Conservation (phyloP, 2,113 vertebrate genomes). For the Microcebus lehilahytsara region DNA sequence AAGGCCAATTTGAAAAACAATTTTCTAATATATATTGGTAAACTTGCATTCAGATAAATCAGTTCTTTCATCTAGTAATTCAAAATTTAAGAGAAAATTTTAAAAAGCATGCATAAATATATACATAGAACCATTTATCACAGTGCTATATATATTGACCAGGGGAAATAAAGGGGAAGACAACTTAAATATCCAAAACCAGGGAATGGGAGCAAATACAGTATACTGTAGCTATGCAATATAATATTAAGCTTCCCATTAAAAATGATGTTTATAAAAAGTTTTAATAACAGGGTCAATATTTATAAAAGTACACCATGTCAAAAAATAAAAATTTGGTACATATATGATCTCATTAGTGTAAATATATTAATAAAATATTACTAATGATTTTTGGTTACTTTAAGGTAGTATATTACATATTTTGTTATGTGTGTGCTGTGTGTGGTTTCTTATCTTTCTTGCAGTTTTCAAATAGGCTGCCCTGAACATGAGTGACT, state of each 20-base stretch:
- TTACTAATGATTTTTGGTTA: not conserved
- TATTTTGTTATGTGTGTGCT: not conserved
- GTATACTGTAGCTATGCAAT: not conserved
- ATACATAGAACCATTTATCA: not conserved
- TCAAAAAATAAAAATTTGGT: too few relatives aligned
- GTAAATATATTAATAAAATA: too few relatives aligned
- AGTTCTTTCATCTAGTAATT: not conserved
- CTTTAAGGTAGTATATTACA: not conserved
- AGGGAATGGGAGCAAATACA: not conserved
- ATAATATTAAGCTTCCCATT: not conserved
- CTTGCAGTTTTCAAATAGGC: not conserved
- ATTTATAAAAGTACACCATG: not conserved
- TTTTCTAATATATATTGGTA: not conserved
- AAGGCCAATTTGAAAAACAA: not conserved
- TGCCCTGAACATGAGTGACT: not conserved
- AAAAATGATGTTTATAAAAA: not conserved
- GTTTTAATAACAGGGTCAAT: not conserved
- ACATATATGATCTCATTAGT: not conserved
- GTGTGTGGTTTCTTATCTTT: not conserved
- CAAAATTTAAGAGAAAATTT: not conserved
- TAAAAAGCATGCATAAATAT: not conserved
- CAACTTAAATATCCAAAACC: not conserved
- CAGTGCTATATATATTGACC: not conserved
- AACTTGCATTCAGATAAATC: not conserved
- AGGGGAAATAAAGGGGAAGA: not conserved